Conservation (phyloP, 2,888 invertebrate genomes). For the Monoplex corrugatus region DNA sequence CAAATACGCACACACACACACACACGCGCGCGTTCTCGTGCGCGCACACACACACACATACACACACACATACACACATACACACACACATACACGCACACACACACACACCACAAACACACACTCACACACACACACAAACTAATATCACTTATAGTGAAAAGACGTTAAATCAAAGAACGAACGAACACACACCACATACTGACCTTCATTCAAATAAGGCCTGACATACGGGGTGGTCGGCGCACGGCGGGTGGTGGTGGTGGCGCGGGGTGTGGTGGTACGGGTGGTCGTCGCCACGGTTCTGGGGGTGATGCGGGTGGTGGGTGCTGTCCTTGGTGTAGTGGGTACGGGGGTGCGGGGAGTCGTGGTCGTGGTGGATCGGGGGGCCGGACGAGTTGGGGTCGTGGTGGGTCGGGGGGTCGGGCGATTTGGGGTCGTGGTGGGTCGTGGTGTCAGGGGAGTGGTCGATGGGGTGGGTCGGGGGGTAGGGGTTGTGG, state of each 20-base stretch:
- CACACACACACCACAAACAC: no score
- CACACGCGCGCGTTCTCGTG: no score
- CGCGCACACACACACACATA: no score
- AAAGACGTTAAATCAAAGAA: no score
- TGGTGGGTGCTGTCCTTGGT: not conserved
- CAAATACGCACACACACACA: not conserved
- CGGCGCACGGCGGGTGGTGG: constrained; percentile 12
- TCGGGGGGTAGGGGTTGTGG: not conserved
- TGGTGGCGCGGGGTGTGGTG: not conserved
- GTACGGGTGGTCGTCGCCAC: constrained; percentile 11
- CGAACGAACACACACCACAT: no score
- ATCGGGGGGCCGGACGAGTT: not conserved
- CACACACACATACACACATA: no score
- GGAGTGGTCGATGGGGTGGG: not conserved
- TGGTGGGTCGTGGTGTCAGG: not conserved
- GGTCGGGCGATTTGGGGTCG: not conserved
- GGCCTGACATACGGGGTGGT: constrained; percentile 3
- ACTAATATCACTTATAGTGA: no score
- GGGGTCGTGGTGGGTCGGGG: not conserved
- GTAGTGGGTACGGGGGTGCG: not conserved
- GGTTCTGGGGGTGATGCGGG: not conserved
- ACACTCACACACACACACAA: no score
- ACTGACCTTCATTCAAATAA: not conserved
- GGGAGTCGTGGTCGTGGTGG: not conserved
- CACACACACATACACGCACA: no score